Base-by-base conservation (phyloP, 1,140 invertebrate genomes). In the Pachypeltis micranthus region DNA sequence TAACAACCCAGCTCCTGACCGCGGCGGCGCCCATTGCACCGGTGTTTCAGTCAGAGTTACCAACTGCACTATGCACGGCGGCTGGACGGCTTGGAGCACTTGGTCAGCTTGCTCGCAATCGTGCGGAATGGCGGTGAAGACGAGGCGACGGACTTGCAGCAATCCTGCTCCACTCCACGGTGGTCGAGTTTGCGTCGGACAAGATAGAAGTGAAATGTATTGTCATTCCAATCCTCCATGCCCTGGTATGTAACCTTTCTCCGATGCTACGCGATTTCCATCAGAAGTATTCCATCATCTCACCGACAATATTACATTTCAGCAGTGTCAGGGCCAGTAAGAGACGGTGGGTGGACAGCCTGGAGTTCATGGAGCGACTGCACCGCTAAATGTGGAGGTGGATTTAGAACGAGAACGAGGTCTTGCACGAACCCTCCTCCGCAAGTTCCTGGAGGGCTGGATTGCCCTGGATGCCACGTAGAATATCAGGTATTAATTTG, bases 61-160 rank as follows among this genome's bases (percentile, higher is more conserved):
- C 2, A 90, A 90, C 71, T 90, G 88, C 70, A 90, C 88, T 0
- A 81, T 86, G 44, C 86, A 94, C 72, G 91, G 91, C 7, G 85
- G 84, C 1, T 96, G 92, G 92, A 90, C 88, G 0, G 74, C 80
- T 1, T 95, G 91, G 91, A 90, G 88, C 0, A 78, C 81, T 0
- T 95, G 90, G 88, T 93, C 90, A 1, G 83, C 84, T 10, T 95
- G 91, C 70, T 86, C 87, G 62, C 79, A 84, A 31, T 85, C 82
- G 19, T 88, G 84, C 60, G 86, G 88, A 19, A 79, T 85, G 14
- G 90, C 90, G 0, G 83, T 90, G 4, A 92, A 92, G 73, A 88
- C 87, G 0, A 78, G 88, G 0, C 76, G 83, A 2, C 77, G 93
- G 0, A 82, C 83, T 0, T 96, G 92, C 67, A 82, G 85, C 1